Evolutionary conservation across 2,888 invertebrate species (phyloP), one percentile per base, ranked within the genome.

Genomic region (Drosophila setosimentum): DNA sequence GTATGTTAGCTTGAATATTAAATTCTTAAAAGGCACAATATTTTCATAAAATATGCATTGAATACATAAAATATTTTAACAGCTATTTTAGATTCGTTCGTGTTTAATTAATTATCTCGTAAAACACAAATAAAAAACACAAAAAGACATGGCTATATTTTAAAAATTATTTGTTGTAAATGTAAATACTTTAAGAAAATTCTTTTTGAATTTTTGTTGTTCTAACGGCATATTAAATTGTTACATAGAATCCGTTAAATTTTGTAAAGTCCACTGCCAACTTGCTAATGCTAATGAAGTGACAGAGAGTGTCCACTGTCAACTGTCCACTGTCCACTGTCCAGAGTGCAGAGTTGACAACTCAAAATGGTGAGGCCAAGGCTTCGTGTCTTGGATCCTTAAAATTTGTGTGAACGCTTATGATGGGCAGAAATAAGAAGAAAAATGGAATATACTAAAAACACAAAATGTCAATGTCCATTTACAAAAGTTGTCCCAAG

Each of bases 401-500:
- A 62, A 73, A 76, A 87, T 68, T 57, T 40, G 40, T 74, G 73
- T 63, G 73, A 69, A 76, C 87, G 75, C 73, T 85, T 89, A 89
- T 89, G 89, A 77, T 66, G 70, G 55, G 62, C 45, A 50, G 73
- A 42, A 59, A 58, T 13, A 32, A 24, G 6, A 50, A 68, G 24
- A 58, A 54, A 73, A 73, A 60, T 68, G 42, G 33, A 55, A 67
- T 68, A 72, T 73, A 55, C 68, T 45, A 80, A 57, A 57, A 42
- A 29, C 29, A 86, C 73, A 76, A 54, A 89, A 81, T 78, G 73
- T 84, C 87, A 84, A 89, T 87, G 85, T 87, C 85, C 85, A 82
- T 85, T 85, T 89, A 82, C 64, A 69, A 78, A 88, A 88, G 78
- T 85, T 90, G 69, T 67, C 61, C 72, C 70, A 82, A 89, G 86